Evolutionary conservation across 2,797 vertebrate genomes (phyloP).

Genomic region (Podarcis lilfordi): DNA sequence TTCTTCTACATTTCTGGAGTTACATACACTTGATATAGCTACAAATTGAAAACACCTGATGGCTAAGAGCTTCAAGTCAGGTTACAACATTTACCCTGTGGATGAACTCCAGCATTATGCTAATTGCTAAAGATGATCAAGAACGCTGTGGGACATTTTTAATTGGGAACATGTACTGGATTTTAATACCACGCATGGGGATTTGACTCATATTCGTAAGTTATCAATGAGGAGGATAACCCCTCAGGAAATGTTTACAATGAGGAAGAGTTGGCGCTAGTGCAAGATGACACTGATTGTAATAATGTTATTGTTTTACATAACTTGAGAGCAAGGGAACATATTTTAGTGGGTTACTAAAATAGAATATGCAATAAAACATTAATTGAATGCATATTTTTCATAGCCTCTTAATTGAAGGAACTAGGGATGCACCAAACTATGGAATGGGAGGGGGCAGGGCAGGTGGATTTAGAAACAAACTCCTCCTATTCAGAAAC

Average conservation of each 20-base stretch:
- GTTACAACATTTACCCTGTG: constrained; percentile 18
- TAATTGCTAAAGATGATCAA: constrained; percentile 29
- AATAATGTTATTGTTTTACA: background rate
- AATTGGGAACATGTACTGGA: constrained; percentile 11
- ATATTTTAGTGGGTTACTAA: background rate
- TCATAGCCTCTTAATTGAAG: constrained; percentile 5
- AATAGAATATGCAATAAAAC: background rate
- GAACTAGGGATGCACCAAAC: background rate
- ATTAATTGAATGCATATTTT: background rate
- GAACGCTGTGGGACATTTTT: constrained; percentile 27
- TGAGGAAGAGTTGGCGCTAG: constrained; percentile 1
- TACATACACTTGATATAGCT: constrained; percentile 12
- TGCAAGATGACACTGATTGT: background rate
- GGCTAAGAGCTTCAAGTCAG: background rate
- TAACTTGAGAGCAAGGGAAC: background rate
- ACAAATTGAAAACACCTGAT: constrained; percentile 37
- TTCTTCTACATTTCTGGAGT: background rate
- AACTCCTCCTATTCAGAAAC: background rate
- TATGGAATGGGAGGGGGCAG: background rate
- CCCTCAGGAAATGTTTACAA: background rate
- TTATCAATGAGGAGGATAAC: background rate
- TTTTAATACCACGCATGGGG: constrained; percentile 20
- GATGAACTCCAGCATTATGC: constrained; percentile 29
- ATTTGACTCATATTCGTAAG: constrained; percentile 7
- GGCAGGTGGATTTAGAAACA: background rate